Evolutionary conservation across 2,797 vertebrate species (phyloP).

Genomic region (Clarias laeviceps): DNA sequence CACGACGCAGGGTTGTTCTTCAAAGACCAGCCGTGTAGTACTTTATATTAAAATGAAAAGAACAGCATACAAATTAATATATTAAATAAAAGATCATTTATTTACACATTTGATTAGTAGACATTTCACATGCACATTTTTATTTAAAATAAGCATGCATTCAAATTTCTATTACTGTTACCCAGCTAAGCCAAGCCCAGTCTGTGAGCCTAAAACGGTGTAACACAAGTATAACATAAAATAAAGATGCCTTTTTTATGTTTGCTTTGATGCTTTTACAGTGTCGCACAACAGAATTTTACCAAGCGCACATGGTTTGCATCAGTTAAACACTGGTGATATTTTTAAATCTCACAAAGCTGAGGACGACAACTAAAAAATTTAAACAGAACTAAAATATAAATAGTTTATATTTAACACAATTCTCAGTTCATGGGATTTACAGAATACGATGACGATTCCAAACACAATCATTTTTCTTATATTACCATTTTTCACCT

Average conservation of each 20-base stretch:
- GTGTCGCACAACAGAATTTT: not conserved
- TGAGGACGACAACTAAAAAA: not conserved
- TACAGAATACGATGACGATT: not conserved
- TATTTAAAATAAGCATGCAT: not conserved
- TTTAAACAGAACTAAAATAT: not conserved
- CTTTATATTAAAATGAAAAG: not conserved
- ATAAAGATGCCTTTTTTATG: not conserved
- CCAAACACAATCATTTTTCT: not conserved
- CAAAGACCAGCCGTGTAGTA: not conserved
- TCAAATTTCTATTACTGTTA: not conserved
- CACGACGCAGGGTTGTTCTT: not conserved
- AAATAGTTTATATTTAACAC: not conserved
- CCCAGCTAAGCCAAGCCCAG: not conserved
- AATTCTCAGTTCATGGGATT: not conserved
- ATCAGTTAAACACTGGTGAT: not conserved
- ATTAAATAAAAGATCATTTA: slow-evolving; percentile 7
- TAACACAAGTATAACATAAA: not conserved
- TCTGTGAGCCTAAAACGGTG: not conserved
- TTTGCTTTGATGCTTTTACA: not conserved
- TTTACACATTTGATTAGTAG: not conserved
- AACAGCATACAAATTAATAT: not conserved
- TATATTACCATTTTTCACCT: not conserved
- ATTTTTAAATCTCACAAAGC: not conserved
- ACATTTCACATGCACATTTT: not conserved
- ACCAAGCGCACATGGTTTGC: not conserved